phyloP scores from a whole-genome alignment of 2,113 vertebrate genomes.

The Hemiscyllium ocellatum region DNA sequence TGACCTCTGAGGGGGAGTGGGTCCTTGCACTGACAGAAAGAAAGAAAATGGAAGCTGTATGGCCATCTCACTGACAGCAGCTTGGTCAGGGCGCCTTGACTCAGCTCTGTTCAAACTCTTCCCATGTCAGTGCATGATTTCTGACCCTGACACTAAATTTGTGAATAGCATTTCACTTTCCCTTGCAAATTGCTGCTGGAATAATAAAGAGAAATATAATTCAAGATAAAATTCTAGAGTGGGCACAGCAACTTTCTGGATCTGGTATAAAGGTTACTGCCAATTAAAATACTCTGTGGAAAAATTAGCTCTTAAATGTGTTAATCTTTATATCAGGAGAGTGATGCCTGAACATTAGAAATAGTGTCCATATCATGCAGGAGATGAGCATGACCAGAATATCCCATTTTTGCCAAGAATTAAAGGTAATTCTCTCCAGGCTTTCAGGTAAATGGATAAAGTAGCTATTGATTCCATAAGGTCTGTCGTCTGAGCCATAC shows the following conservation, averaged over 20 bases:
- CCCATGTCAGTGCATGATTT: not conserved
- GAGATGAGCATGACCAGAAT: no score
- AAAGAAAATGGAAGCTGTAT: not conserved
- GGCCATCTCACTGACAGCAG: not conserved
- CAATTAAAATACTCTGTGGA: not conserved
- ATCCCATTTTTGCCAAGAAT: no score
- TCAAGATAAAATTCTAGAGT: not conserved
- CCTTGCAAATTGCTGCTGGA: not conserved
- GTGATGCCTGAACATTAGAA: no score
- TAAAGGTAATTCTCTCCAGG: no score
- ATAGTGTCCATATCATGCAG: no score
- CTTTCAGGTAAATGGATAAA: no score
- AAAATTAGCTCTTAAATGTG: not conserved
- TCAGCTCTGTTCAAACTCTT: slow-evolving; percentile 3
- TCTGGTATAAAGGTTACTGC: not conserved
- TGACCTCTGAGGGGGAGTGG: not conserved
- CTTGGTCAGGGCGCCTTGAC: not conserved
- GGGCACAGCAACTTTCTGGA: not conserved
- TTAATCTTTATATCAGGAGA: no score
- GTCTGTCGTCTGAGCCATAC: no score
- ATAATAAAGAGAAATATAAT: not conserved
- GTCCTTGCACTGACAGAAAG: not conserved
- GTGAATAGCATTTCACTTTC: not conserved
- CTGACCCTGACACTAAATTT: not conserved
- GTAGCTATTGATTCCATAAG: no score